These are phyloP conservation scores for Eurystomus glaucurus DNA, from an alignment of 2,797 vertebrate genomes.

Conservation along the genomic window DNA sequence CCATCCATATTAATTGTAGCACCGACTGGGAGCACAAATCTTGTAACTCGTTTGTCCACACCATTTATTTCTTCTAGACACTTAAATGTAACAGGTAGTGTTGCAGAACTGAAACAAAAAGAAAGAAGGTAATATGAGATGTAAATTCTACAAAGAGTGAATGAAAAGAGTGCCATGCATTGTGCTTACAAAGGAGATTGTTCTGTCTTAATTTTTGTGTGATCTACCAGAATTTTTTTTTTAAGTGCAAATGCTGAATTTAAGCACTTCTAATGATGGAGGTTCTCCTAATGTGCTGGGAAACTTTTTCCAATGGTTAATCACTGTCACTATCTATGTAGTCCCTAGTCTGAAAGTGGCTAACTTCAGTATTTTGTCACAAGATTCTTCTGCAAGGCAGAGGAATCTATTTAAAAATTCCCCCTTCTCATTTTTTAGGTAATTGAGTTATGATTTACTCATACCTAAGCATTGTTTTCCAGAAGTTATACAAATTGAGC, in stretches of 20 bases:
- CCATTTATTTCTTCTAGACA: conserved; percentile 96
- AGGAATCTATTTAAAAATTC: background rate
- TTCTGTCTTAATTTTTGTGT: background rate
- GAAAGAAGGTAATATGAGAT: background rate
- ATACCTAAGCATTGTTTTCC: background rate
- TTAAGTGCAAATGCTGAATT: background rate
- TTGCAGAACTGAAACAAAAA: conserved; percentile 89
- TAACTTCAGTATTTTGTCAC: background rate
- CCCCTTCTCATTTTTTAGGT: rapidly evolving
- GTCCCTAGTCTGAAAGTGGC: background rate
- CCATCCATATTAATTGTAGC: conserved; percentile 99
- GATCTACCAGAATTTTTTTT: background rate
- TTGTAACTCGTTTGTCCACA: conserved; percentile 94
- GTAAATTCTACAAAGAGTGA: background rate
- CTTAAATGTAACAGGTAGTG: conserved; percentile 95
- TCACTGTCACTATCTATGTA: background rate
- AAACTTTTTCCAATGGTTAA: background rate
- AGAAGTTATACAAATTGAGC: background rate
- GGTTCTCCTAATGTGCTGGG: background rate
- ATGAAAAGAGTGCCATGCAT: rapidly evolving
- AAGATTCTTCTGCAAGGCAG: background rate
- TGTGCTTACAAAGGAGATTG: background rate
- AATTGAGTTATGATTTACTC: background rate
- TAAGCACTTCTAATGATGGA: background rate
- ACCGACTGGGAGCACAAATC: conserved; percentile 95